Evolutionary conservation across 2,113 vertebrate species (phyloP).

Genomic region (Otolemur garnettii): DNA sequence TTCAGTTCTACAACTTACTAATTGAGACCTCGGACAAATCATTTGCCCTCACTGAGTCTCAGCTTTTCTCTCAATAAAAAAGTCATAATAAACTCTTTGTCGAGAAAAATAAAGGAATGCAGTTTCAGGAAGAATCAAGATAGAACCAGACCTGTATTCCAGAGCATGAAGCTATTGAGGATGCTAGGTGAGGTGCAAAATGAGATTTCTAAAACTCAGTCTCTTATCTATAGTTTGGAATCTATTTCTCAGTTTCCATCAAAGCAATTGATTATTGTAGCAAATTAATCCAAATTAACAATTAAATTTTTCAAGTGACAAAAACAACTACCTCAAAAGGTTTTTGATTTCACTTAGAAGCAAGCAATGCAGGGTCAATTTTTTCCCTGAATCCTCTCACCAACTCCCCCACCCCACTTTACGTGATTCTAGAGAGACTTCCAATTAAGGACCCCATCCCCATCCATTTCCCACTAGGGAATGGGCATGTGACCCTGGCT

Average conservation of each 20-base stretch:
- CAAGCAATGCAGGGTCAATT: neutral
- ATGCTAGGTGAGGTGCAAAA: neutral
- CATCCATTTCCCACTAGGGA: neutral
- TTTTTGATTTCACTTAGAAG: neutral
- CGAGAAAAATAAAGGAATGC: neutral
- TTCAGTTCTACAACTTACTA: slow-evolving; percentile 21
- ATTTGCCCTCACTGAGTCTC: neutral
- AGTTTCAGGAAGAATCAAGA: neutral
- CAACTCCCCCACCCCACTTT: neutral
- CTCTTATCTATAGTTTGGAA: neutral
- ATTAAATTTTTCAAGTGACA: neutral
- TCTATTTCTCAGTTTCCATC: neutral
- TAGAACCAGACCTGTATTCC: neutral
- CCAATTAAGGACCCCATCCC: neutral
- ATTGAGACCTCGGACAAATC: neutral
- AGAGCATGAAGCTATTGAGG: neutral
- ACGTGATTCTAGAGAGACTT: neutral
- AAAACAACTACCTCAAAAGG: neutral
- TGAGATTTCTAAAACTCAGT: neutral
- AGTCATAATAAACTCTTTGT: neutral
- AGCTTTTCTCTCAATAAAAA: slow-evolving; percentile 40
- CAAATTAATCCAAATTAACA: neutral
- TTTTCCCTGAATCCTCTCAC: neutral
- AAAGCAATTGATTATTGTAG: neutral
- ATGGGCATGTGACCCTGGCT: neutral